Conservation (phyloP, 2,113 vertebrate genomes). For the Anguilla rostrata region DNA sequence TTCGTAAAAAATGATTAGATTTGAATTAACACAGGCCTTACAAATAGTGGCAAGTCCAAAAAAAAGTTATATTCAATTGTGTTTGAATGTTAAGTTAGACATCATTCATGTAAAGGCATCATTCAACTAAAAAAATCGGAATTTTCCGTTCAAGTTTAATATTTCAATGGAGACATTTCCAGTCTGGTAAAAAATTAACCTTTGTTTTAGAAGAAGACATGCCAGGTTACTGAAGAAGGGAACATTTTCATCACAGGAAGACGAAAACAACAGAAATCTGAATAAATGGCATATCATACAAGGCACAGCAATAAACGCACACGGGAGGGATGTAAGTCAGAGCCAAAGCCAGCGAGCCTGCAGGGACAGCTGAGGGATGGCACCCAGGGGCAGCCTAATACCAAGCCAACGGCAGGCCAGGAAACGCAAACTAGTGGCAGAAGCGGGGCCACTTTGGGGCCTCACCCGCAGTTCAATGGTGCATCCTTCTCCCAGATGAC, state of each 20-base stretch:
- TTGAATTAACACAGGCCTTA: no score
- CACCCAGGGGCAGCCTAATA: no score
- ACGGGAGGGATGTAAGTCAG: not conserved
- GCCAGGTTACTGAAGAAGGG: not conserved
- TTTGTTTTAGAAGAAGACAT: not conserved
- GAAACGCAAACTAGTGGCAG: not conserved
- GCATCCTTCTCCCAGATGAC: slow-evolving; percentile 41
- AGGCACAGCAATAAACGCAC: not conserved
- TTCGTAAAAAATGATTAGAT: no score
- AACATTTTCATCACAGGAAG: not conserved
- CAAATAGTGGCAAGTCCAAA: no score
- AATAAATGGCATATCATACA: not conserved
- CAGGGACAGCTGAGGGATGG: not conserved
- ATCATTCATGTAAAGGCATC: not conserved
- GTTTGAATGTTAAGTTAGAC: not conserved
- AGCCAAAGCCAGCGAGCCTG: not conserved
- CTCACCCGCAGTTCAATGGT: not conserved
- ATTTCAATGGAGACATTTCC: not conserved
- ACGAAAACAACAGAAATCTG: not conserved
- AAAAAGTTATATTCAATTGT: not conserved
- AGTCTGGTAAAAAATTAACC: not conserved
- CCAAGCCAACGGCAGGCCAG: not conserved
- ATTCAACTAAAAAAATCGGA: not conserved
- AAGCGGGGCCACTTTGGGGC: not conserved
- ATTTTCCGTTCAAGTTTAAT: not conserved